Evolutionary conservation across 2,113 vertebrate species (phyloP).

Genomic region (Entomyzon cyanotis): DNA sequence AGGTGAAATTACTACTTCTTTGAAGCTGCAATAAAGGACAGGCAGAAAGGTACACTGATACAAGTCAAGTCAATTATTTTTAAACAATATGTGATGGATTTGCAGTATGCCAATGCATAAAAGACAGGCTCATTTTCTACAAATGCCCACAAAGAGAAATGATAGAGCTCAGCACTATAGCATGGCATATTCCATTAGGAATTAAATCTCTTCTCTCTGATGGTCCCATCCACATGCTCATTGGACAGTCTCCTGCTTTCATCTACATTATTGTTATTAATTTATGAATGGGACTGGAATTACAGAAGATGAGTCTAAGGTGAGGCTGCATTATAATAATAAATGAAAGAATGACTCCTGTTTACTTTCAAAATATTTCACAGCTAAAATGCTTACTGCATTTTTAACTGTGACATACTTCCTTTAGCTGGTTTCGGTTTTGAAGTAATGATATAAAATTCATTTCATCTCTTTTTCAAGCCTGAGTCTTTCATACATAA

Average conservation of each 20-base stretch:
- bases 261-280: conserved; percentile 75
- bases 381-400: conserved; percentile 74
- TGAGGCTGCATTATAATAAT: conserved; percentile 72
- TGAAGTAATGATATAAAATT: conserved; percentile 92
- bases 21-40: not conserved
- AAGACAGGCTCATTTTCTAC: conserved; percentile 59
- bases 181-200: conserved; percentile 57
- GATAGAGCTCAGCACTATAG: conserved; percentile 19
- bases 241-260: conserved; percentile 66
- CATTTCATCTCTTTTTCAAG: conserved; percentile 86
- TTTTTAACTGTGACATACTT: conserved; percentile 83
- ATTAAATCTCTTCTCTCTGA: conserved; percentile 61
- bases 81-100: conserved; percentile 45
- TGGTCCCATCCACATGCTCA: conserved; percentile 69
- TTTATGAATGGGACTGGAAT: conserved; percentile 71
- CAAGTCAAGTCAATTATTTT: conserved; percentile 15
- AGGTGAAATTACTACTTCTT: not conserved
- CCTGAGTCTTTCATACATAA: conserved; percentile 83
- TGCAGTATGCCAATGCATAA: not conserved
- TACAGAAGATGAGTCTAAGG: conserved; percentile 67
- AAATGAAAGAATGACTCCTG: conserved; percentile 77
- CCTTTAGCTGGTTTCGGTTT: conserved; percentile 80
- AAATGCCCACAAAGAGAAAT: conserved; percentile 53
- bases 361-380: conserved; percentile 71
- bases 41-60: not conserved